Base-by-base conservation (phyloP, 2,888 invertebrate genomes). In the Opisthograptis luteolata region DNA sequence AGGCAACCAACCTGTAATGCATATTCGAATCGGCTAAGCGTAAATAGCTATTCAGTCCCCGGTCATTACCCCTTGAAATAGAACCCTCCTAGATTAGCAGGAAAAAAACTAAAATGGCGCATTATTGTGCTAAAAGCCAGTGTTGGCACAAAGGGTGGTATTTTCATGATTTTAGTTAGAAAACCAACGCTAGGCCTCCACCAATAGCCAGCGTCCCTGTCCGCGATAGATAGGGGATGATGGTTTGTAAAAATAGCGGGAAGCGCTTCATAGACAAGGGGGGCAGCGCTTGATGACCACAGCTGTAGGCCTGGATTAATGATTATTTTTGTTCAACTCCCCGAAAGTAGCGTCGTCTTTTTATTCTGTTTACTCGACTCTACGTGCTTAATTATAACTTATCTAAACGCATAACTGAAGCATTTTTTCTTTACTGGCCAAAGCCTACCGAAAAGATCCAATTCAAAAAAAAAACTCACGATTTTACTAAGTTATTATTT, bases 191-290 rank as follows among this genome's bases (percentile, higher is more conserved):
- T 62, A 63, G 58, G 61, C 72, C 70, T 77, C 81, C 75, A 58
- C 85, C 84, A 83, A 85, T 84, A 66, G 79, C 70, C 65, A 62
- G 59, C 68, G 71, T 68, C 71, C 74, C 66, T 70, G 71, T 67
- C 62, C 60, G 70, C 66, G 49, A 84, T 85, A 85, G 85, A 86
- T 84, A 87, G 86, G 86, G 86, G 84, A 74, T 77, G 76, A 49
- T 27, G 55, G 55, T 68, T 61, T 54, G 60, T 67, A 68, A 67
- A 66, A 47, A 47, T 52, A 85, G 84, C 85, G 30, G 0, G 41
- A 70, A 84, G 82, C 83, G 86, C 84, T 84, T 84, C 75, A 82
- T 86, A 86, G 86, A 68, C 50, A 65, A 71, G 36, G 27, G 15
- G 27, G 2, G 17, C 36, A 48, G 42, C 35, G 15, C 3, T 31